Evolutionary conservation across 37 sponge, comb jelly and placozoan species (phyloP), one percentile per base, ranked within the genome.

Genomic region (Tethya wilhelma): DNA sequence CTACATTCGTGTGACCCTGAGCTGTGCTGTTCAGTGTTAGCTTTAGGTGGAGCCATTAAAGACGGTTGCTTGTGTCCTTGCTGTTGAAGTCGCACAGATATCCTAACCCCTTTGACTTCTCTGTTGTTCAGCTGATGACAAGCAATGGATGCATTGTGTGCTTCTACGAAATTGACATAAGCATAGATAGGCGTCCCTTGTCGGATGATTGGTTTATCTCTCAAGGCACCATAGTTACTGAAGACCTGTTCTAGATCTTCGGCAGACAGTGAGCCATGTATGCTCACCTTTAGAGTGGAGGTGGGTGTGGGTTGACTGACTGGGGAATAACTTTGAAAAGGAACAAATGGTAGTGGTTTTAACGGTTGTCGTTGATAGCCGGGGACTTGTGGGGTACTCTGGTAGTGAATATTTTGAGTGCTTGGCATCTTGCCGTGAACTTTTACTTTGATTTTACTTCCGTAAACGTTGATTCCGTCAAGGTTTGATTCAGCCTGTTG

Each of bases 121-220:
- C n/a, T n/a, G n/a, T n/a, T n/a, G n/a, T 25, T 49, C 9, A 14
- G 53, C 9, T 49, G 14, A 19, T 49, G 53, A 49, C 14, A 9
- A 49, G 14, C 53, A 49, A 19, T 49, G 14, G 14, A 19, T 49
- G 53, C 53, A 49, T 14, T 49, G n/a, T n/a, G n/a, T n/a, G n/a
- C n/a, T n/a, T n/a, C n/a, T n/a, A n/a, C n/a, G 30, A 63, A 81
- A 44, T 81, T 81, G 29, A 81, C 36, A 40, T 72, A 81, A 3
- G 65, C 72, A 59, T 63, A 81, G 55, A 72, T 42, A 1, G 82
- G 82, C 1, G 9, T 45, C 2, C 82, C 82, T 30, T 20, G 44
- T 6, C 30, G 38, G 34, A 81, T 59, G 1, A 31, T 69, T 1
- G 82, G 82, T 32, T 55, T 58, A 1, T 4, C 73, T 12, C 22